Conservation (phyloP, 2,113 vertebrate species). For the Malurus melanocephalus region DNA sequence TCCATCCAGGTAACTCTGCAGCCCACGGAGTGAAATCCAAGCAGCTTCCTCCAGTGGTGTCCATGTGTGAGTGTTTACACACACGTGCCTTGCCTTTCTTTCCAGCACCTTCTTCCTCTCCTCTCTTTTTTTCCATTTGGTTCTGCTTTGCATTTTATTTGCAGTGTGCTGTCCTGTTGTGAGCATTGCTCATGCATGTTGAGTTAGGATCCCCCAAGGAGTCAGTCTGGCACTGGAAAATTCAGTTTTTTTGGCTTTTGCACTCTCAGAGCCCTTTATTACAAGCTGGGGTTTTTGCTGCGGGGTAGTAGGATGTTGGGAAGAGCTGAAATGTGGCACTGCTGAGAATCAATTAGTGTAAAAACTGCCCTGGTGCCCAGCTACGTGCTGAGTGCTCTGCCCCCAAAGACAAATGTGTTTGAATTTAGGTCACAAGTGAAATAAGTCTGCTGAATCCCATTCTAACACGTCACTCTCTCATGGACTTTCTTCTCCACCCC, state of each 20-base stretch:
- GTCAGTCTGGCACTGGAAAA: constrained; percentile 6
- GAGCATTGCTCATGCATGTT: constrained; percentile 47
- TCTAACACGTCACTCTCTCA: not conserved
- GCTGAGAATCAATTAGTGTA: constrained; percentile 12
- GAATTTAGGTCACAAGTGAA: constrained; percentile 43
- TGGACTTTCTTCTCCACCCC: not conserved
- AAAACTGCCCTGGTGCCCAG: not conserved
- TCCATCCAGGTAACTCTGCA: not conserved
- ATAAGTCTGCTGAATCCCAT: not conserved
- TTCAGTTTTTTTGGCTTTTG: constrained; percentile 3
- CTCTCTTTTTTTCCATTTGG: constrained; percentile 27
- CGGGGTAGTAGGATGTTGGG: not conserved
- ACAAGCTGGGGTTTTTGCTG: not conserved
- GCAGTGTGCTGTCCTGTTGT: constrained; percentile 23
- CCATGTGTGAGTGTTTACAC: not conserved
- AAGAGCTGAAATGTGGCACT: constrained; percentile 23
- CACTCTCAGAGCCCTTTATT: constrained; percentile 14
- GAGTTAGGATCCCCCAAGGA: constrained; percentile 40
- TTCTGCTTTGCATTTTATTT: constrained; percentile 51
- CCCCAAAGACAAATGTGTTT: not conserved
- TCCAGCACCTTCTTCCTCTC: not conserved
- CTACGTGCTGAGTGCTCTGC: not conserved
- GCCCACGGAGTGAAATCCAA: not conserved
- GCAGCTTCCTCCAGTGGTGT: not conserved
- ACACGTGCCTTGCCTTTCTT: not conserved